A percentile compares a stretch with the other conserved stretches of the same genome.
These are phyloP conservation scores for Latrodectus geometricus DNA, from an alignment of 1,140 invertebrate species.

Conservation along the genomic window DNA sequence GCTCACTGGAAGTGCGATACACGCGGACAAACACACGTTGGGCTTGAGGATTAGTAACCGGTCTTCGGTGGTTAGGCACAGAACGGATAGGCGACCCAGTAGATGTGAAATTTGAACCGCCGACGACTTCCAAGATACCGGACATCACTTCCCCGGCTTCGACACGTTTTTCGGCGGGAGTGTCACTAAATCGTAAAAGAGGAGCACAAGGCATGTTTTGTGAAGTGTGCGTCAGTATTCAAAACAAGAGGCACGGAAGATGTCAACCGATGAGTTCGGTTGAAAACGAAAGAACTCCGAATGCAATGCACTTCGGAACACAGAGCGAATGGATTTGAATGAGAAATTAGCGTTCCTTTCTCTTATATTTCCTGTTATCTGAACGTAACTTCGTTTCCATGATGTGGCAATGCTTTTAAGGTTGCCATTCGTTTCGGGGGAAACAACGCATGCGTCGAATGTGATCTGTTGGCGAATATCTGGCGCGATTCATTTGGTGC, in stretches of 20 bases:
- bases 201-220: slow-evolving; percentile 53
- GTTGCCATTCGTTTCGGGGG: neutral
- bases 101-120: slow-evolving; percentile 21
- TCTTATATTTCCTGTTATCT: slow-evolving; percentile 16
- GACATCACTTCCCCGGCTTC: slow-evolving; percentile 58
- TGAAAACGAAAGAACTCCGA: neutral
- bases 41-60: neutral
- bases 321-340: neutral
- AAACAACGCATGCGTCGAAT: neutral
- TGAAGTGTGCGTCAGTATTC: neutral
- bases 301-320: neutral
- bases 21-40: slow-evolving; percentile 59
- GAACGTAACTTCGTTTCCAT: slow-evolving; percentile 6
- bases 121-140: slow-evolving; percentile 48
- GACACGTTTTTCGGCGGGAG: slow-evolving; percentile 1
- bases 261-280: slow-evolving; percentile 1
- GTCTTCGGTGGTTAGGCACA: neutral
- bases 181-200: slow-evolving; percentile 35
- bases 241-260: neutral
- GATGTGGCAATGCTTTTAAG: slow-evolving; percentile 41
- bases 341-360: neutral
- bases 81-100: neutral
- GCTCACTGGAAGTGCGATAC: slow-evolving; percentile 60
- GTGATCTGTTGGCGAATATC: neutral
- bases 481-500: neutral